These are phyloP conservation scores for Hystrix brachyura DNA, from an alignment of 2,113 vertebrate species.

Conservation along the genomic window DNA sequence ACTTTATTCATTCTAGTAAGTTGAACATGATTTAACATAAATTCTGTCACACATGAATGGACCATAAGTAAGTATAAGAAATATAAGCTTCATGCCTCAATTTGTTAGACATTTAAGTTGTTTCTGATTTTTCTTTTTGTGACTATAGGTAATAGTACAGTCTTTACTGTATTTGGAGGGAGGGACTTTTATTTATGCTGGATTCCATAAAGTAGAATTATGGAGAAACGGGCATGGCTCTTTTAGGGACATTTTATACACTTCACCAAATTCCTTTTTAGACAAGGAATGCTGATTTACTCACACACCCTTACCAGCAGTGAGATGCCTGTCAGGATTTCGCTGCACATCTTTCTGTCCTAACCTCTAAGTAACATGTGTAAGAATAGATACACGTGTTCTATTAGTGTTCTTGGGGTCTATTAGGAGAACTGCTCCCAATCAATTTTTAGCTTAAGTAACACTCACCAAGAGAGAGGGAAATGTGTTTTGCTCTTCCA, in stretches of 20 bases:
- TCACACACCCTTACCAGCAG: neutral
- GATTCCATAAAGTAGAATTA: neutral
- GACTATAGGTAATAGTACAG: neutral
- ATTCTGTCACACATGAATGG: neutral
- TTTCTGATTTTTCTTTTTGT: neutral
- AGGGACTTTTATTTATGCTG: neutral
- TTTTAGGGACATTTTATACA: neutral
- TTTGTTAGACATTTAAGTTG: neutral
- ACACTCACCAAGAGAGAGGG: neutral
- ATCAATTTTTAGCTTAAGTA: neutral
- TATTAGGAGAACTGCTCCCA: neutral
- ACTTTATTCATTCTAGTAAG: neutral
- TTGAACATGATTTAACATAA: neutral
- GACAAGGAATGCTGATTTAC: neutral
- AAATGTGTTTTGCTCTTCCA: neutral
- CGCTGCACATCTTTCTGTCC: neutral
- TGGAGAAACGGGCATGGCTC: neutral
- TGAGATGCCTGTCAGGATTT: neutral
- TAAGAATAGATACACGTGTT: neutral
- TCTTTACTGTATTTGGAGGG: neutral
- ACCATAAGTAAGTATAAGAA: neutral
- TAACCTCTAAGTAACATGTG: neutral
- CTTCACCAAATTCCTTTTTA: neutral
- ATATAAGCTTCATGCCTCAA: neutral
- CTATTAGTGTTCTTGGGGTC: neutral